Conservation (phyloP, 2,888 invertebrate genomes). For the Venustoraphidia nigricollis region DNA sequence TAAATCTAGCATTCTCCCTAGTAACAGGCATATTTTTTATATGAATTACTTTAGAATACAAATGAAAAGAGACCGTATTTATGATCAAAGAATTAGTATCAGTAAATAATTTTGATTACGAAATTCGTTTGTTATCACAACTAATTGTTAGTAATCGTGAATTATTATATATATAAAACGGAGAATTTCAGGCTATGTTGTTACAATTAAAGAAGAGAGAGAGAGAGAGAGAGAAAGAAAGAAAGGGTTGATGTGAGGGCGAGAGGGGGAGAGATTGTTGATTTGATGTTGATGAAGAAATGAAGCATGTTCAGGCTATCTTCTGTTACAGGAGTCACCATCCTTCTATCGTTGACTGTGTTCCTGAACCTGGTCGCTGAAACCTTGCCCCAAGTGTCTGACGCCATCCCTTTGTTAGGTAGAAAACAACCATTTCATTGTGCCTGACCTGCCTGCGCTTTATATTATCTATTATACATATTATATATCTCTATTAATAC, state of each 20-base stretch:
- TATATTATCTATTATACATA: not conserved
- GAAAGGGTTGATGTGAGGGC: slow-evolving; percentile 3
- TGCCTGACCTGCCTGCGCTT: slow-evolving; percentile 34
- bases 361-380: slow-evolving; percentile 99
- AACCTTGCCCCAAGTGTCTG: slow-evolving; percentile 99
- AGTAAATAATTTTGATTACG: no score
- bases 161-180: no score
- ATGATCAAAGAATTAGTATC: no score
- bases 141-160: no score
- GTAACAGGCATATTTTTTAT: no score
- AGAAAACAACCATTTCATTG: slow-evolving; percentile 37
- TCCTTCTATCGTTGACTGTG: slow-evolving; percentile 98
- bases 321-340: slow-evolving; percentile 93
- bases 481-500: not conserved
- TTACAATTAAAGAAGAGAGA: not conserved
- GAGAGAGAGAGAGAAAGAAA: slow-evolving; percentile 11
- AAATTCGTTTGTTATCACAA: no score
- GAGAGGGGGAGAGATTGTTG: not conserved
- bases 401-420: slow-evolving; percentile 99
- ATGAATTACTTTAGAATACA: no score
- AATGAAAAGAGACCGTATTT: no score
- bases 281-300: slow-evolving; percentile 6
- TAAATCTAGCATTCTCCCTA: no score
- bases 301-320: slow-evolving; percentile 37
- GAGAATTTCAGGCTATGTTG: no score